Evolutionary conservation across 2,797 vertebrate genomes (phyloP), one percentile per base, ranked within the genome.

Genomic region (Huso huso): DNA sequence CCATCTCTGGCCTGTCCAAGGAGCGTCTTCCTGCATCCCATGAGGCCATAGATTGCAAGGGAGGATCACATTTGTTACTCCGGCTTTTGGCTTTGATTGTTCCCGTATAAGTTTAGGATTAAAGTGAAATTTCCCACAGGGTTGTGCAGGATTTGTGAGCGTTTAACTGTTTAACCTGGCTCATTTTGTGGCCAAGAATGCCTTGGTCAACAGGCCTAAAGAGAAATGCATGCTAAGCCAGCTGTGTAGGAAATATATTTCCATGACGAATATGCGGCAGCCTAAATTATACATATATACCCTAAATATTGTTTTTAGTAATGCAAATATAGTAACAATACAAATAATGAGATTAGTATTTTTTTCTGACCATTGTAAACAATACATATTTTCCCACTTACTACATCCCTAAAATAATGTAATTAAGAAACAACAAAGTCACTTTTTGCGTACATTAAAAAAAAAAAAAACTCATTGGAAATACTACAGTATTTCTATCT

Each of bases 111-210:
- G 91, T 97, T 97, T 84, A 72, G 96, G 96, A 99, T 99, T 99
- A 99, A 94, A 97, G 92, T 92, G 93, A 96, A 96, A 99, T 99
- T 99, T 99, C 96, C 95, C 96, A 98, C 94, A 95, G 96, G 96
- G 95, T 93, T 93, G 91, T 91, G 92, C 88, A 91, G 95, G 96
- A 97, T 99, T 97, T 98, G 92, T 92, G 91, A 93, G 89, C 91
- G 89, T 98, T 99, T 97, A 99, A 94, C 95, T 95, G 94, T 97
- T 97, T 98, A 98, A 99, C 95, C 95, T 96, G 93, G 92, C 90
- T 95, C 85, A 87, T 91, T 92, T 92, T 90, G 87, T 89, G 90
- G 92, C 90, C 90, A 88, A 88, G 87, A 90, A 89, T 86, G 87
- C 84, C 90, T 88, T 89, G 94, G 94, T 93, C 95, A 95, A 79